Evolutionary conservation across 1,140 invertebrate genomes (phyloP).

Genomic region (Rhizoglyphus robini): DNA sequence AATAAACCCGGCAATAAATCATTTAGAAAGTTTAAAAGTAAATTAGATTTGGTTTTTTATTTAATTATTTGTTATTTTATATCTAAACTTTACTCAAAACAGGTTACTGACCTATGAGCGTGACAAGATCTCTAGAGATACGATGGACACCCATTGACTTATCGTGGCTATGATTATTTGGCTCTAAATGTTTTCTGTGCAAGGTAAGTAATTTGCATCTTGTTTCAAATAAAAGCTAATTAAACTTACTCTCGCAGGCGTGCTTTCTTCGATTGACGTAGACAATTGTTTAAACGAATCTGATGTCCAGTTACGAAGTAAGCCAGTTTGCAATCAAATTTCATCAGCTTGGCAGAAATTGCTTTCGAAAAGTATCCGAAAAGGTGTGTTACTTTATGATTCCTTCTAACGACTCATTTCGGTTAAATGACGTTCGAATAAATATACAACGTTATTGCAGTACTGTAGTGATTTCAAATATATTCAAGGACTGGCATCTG

Average conservation of each 20-base stretch:
- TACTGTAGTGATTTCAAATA: too few species aligned
- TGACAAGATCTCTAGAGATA: conserved; percentile 81
- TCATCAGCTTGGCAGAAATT: conserved; percentile 72
- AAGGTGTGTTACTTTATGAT: too few species aligned
- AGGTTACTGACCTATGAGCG: conserved; percentile 77
- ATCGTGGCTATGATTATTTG: conserved; percentile 91
- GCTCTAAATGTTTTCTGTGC: conserved; percentile 74
- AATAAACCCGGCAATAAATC: too few species aligned
- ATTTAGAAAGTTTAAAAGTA: too few species aligned
- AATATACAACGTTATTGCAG: too few species aligned
- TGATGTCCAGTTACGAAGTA: conserved; percentile 31
- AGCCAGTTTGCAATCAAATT: conserved; percentile 32
- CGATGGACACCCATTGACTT: conserved; percentile 91
- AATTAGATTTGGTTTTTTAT: too few species aligned
- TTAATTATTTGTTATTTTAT: too few species aligned
- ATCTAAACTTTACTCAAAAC: conserved; percentile 84
- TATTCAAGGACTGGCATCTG: too few species aligned
- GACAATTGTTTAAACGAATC: conserved; percentile 73
- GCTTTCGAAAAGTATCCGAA: conserved; percentile 88
- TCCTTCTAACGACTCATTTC: too few species aligned
- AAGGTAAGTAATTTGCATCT: conserved; percentile 34
- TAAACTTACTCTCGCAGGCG: conserved; percentile 33
- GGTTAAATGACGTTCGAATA: too few species aligned
- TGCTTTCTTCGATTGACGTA: conserved; percentile 78
- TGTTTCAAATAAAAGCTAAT: background rate